Evolutionary conservation across 2,888 invertebrate genomes (phyloP).

Genomic region (Galerucella pusilla): DNA sequence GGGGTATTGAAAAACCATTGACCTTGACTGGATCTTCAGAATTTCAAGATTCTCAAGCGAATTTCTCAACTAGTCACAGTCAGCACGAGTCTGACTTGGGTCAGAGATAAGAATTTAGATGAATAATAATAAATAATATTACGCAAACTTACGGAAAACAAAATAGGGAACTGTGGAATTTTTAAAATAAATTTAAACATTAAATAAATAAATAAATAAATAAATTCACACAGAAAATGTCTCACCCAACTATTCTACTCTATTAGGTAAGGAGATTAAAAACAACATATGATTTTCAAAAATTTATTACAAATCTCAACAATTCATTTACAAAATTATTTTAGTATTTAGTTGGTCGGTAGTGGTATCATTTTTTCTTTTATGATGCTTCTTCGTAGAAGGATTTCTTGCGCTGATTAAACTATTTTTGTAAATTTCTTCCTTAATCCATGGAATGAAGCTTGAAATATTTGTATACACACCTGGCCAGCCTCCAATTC

Average conservation of each 20-base stretch:
- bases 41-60: too few species aligned
- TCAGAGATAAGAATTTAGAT: too few species aligned
- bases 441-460: slow-evolving; percentile 73
- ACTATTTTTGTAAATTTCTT: slow-evolving; percentile 45
- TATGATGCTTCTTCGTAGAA: slow-evolving; percentile 26
- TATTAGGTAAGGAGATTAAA: not conserved
- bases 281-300: not conserved
- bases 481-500: slow-evolving; percentile 74
- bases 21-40: too few species aligned
- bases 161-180: too few species aligned
- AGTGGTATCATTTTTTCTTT: slow-evolving; percentile 8
- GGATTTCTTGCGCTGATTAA: slow-evolving; percentile 57
- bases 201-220: too few species aligned
- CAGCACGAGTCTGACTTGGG: too few species aligned
- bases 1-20: too few species aligned
- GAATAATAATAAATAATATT: too few species aligned
- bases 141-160: too few species aligned
- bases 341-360: not conserved
- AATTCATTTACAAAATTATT: not conserved
- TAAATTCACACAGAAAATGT: too few species aligned
- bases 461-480: slow-evolving; percentile 74
- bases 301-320: not conserved
- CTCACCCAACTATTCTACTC: not conserved
- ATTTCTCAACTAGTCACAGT: too few species aligned
- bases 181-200: too few species aligned